Base-by-base conservation (phyloP, 2,797 vertebrate genomes). In the Limosa lapponica region DNA sequence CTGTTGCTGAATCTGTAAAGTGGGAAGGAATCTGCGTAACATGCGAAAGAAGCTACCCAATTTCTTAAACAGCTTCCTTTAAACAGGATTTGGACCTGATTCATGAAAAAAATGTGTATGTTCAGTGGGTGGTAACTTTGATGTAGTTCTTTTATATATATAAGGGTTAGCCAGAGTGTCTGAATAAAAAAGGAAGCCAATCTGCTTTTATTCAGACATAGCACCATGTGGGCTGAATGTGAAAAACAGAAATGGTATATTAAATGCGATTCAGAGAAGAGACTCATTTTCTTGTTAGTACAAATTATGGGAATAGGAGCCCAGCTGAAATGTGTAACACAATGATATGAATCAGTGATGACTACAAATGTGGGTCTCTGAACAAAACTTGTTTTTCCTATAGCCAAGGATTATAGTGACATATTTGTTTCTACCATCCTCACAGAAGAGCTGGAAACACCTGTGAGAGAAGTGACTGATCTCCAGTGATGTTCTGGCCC, bases 151-250 rank as follows among this genome's bases (percentile, higher is more conserved):
- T 93, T 88, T 86, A 91, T 95, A 73, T 89, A 83, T 65, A 58
- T 83, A 77, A 91, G 81, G 88, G 92, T 95, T 93, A 97, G 88
- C 80, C 66, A 90, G 75, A 93, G 65, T 89, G 59, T 92, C 91
- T 94, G 92, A 95, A 88, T 88, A 81, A 93, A 95, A 96, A 92
- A 91, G 83, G 84, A 94, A 96, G 87, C 74, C 96, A 95, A 95
- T 96, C 96, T 97, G 91, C 87, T 78, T 93, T 94, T 95, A 88
- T 95, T 93, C 96, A 94, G 87, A 77, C 94, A 78, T 86, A 91
- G 89, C 49, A 91, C 49, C 87, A 74, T 72, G 89, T 93, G 87
- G 95, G 92, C 85, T 95, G 93, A 77, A 93, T 55, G 89, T 81
- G 84, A 87, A 93, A 94, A 95, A 39, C 59, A 95, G 58, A 71